Conservation (phyloP, 2,113 vertebrate species). For the Laterallus jamaicensis region DNA sequence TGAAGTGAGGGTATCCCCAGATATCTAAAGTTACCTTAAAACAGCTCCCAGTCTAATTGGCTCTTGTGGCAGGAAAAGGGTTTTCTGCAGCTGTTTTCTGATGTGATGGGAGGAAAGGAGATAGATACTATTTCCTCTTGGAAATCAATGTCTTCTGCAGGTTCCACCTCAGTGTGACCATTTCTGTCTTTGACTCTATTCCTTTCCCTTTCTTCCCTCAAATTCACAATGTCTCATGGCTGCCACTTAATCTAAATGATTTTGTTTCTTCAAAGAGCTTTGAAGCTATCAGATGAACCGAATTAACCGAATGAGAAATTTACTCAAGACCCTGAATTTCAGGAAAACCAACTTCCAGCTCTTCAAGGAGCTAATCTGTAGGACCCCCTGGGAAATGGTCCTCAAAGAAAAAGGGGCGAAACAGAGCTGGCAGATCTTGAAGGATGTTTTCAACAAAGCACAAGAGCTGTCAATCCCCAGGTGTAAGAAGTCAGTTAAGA, state of each 20-base stretch:
- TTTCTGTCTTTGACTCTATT: not conserved
- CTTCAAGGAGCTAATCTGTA: too few relatives aligned
- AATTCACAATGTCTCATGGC: not conserved
- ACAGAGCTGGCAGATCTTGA: too few relatives aligned
- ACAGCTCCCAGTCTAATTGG: not conserved
- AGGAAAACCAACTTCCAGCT: too few relatives aligned
- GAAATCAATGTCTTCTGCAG: not conserved
- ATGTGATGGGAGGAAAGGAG: not conserved
- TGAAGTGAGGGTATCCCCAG: not conserved
- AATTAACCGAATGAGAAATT: too few relatives aligned
- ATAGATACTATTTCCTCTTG: not conserved
- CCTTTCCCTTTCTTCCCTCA: not conserved
- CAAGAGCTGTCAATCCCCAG: too few relatives aligned
- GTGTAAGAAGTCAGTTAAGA: too few relatives aligned
- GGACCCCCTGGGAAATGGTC: too few relatives aligned
- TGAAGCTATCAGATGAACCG: not conserved
- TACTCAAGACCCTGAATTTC: too few relatives aligned
- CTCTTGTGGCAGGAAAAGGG: not conserved
- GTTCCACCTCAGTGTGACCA: not conserved
- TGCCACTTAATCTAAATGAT: not conserved
- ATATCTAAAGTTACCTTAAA: not conserved
- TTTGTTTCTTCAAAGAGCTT: not conserved
- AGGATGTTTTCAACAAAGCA: too few relatives aligned
- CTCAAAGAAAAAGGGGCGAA: too few relatives aligned
- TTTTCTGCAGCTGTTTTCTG: not conserved